Conservation (phyloP, 2,797 vertebrate genomes). For the Enteromius argenteus region DNA sequence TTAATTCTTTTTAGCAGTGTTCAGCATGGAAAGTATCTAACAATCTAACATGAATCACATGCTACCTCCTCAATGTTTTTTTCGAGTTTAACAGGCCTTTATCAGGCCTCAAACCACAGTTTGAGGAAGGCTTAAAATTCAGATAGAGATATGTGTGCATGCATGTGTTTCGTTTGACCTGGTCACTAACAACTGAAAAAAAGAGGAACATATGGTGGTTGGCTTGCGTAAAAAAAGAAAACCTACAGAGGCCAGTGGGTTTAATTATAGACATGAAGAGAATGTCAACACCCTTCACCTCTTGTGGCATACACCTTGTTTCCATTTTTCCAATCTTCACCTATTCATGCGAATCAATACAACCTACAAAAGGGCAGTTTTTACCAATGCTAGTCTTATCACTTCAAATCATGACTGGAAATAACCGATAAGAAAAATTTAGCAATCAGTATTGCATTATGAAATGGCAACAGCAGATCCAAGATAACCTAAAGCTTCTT, state of each 20-base stretch:
- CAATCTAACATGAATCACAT: conserved; percentile 1
- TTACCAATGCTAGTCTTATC: neutral
- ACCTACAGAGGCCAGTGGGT: neutral
- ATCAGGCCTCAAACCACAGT: neutral
- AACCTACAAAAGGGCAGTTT: neutral
- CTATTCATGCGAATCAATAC: neutral
- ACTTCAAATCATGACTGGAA: neutral
- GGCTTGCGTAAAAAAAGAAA: neutral
- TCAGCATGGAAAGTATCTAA: neutral
- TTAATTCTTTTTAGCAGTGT: neutral
- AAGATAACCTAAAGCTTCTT: neutral
- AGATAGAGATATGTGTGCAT: neutral
- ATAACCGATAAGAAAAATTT: neutral
- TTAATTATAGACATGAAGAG: conserved; percentile 14
- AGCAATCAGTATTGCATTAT: conserved; percentile 20
- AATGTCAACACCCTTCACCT: neutral
- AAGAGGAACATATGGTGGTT: conserved; percentile 29
- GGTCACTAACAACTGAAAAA: neutral
- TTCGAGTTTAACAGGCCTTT: neutral
- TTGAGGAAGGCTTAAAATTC: conserved; percentile 8
- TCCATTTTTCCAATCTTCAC: neutral
- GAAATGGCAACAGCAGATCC: neutral
- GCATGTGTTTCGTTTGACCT: neutral
- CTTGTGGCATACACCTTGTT: neutral
- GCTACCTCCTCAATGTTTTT: neutral